phyloP scores from a whole-genome alignment of 2,113 vertebrate species.

The Etia nguti region DNA sequence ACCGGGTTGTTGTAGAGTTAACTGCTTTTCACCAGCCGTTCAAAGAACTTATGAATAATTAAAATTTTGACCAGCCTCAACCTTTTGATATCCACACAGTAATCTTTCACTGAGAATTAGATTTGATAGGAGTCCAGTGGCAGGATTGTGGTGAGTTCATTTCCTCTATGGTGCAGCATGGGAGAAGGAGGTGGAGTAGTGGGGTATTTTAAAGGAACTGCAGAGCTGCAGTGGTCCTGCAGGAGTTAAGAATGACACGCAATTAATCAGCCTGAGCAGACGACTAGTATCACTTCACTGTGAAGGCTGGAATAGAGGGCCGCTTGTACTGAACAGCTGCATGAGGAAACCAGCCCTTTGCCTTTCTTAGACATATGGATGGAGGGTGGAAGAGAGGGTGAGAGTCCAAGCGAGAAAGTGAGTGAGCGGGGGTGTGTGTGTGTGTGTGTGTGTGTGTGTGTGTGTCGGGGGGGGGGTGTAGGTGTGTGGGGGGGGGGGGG shows the following conservation, averaged over 20 bases:
- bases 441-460: neutral
- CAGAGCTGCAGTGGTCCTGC: slow-evolving; percentile 65
- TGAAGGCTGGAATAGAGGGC: slow-evolving; percentile 70
- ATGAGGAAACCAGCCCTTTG: slow-evolving; percentile 45
- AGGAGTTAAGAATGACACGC: slow-evolving; percentile 77
- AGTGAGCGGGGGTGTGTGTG: neutral
- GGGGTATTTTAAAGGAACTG: neutral
- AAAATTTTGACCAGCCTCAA: neutral
- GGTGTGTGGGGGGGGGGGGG: neutral
- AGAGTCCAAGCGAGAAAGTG: slow-evolving; percentile 1
- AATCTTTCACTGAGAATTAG: slow-evolving; percentile 72
- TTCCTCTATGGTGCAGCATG: slow-evolving; percentile 79
- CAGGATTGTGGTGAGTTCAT: slow-evolving; percentile 73
- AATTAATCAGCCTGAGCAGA: slow-evolving; percentile 77
- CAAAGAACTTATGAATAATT: slow-evolving; percentile 3
- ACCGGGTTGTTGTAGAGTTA: neutral
- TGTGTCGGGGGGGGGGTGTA: neutral
- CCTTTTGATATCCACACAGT: slow-evolving; percentile 10
- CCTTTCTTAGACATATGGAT: slow-evolving; percentile 66
- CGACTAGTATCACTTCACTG: slow-evolving; percentile 75
- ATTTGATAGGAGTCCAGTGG: slow-evolving; percentile 74
- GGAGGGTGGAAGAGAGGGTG: neutral
- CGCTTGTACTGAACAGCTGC: slow-evolving; percentile 73
- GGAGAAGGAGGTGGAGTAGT: slow-evolving; percentile 27
- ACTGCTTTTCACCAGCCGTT: neutral